Conservation (phyloP, 2,888 invertebrate species). For the Xestia xanthographa region DNA sequence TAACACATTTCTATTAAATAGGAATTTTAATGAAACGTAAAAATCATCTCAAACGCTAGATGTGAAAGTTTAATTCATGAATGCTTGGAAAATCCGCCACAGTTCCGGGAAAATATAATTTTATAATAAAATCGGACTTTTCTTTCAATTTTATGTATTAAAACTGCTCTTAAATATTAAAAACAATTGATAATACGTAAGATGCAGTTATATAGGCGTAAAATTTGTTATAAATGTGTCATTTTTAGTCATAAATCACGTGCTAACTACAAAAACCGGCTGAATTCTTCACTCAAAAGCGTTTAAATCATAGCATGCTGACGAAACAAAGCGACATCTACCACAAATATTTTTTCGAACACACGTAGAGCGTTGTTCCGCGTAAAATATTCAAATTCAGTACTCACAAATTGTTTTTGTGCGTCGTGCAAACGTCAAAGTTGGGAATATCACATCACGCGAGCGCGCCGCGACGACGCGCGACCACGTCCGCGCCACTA, state of each 20-base stretch:
- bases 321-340: conserved; percentile 43
- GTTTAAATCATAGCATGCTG: conserved; percentile 38
- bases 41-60: not conserved
- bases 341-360: conserved; percentile 61
- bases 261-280: conserved; percentile 41
- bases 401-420: conserved; percentile 84
- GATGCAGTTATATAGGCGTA: not conserved
- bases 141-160: conserved; percentile 10
- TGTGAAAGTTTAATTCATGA: conserved; percentile 19
- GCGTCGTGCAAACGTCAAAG: conserved; percentile 81
- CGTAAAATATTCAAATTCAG: conserved; percentile 80
- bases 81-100: conserved; percentile 24
- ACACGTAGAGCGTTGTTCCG: conserved; percentile 60
- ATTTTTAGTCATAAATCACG: conserved; percentile 37
- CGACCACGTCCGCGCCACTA: conserved; percentile 79
- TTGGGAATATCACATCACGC: conserved; percentile 78
- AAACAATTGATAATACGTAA: not conserved
- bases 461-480: conserved; percentile 79
- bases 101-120: conserved; percentile 25
- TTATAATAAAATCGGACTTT: not conserved
- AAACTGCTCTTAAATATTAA: conserved; percentile 10
- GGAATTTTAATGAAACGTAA: not conserved
- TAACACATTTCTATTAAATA: not conserved
- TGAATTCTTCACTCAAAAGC: conserved; percentile 24
- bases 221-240: not conserved